phyloP scores from a whole-genome alignment of 1,140 invertebrate species.

The honey bee (Apis mellifera) region DNA sequence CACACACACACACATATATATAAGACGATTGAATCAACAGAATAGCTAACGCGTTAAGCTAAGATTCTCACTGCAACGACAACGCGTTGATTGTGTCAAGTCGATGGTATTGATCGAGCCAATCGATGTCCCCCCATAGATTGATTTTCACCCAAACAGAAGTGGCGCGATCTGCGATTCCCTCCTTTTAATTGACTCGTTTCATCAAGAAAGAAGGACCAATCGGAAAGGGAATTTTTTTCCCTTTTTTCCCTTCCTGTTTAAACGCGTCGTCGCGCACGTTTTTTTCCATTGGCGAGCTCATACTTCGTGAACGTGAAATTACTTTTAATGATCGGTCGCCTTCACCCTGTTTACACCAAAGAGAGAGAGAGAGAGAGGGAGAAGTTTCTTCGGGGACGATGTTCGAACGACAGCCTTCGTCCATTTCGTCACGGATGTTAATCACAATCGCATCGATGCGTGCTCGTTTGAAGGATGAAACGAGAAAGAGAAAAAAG shows the following conservation, averaged over 20 bases:
- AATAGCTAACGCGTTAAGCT: too few species aligned
- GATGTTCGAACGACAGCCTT: slow-evolving; percentile 24
- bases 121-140: background rate
- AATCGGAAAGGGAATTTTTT: slow-evolving; percentile 13
- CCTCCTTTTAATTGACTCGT: slow-evolving; percentile 15
- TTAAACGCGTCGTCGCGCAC: slow-evolving; percentile 11
- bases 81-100: too few species aligned
- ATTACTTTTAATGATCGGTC: slow-evolving; percentile 67
- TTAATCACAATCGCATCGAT: background rate
- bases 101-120: background rate
- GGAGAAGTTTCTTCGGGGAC: slow-evolving; percentile 28
- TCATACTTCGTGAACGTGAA: slow-evolving; percentile 59
- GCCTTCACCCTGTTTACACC: slow-evolving; percentile 63
- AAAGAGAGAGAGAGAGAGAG: slow-evolving; percentile 26
- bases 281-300: slow-evolving; percentile 60
- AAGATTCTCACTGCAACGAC: too few species aligned
- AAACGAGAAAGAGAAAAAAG: background rate
- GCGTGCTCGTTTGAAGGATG: background rate
- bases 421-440: slow-evolving; percentile 19
- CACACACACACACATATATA: too few species aligned
- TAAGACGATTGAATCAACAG: too few species aligned
- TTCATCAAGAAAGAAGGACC: background rate
- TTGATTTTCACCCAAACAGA: background rate
- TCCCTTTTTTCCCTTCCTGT: background rate
- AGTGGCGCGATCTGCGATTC: background rate